Evolutionary conservation across 2,797 vertebrate genomes (phyloP).

Genomic region (Hozukius guyotensis): DNA sequence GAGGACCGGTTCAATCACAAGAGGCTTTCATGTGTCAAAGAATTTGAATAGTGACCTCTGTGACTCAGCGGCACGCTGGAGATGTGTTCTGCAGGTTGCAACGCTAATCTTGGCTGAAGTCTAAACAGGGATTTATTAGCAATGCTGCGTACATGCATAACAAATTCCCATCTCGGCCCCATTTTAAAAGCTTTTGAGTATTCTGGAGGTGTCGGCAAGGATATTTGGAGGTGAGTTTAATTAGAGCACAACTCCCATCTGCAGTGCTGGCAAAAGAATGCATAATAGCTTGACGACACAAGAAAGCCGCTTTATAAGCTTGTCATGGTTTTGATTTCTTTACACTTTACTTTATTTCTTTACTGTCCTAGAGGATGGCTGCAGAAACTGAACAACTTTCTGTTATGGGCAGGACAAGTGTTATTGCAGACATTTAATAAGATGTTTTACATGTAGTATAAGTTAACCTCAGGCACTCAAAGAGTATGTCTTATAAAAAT

Average conservation of each 20-base stretch:
- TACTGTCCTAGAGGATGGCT: slow-evolving; percentile 10
- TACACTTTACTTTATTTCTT: slow-evolving; percentile 43
- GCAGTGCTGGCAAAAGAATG: slow-evolving; percentile 75
- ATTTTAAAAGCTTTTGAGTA: slow-evolving; percentile 76
- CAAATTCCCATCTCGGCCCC: slow-evolving; percentile 70
- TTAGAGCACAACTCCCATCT: slow-evolving; percentile 78
- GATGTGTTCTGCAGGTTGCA: slow-evolving; percentile 72
- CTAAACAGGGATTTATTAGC: slow-evolving; percentile 80
- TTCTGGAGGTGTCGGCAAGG: slow-evolving; percentile 78
- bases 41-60: slow-evolving; percentile 75
- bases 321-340: slow-evolving; percentile 75
- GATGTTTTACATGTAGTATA: slow-evolving; percentile 4
- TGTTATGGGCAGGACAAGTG: slow-evolving; percentile 5
- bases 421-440: slow-evolving; percentile 20
- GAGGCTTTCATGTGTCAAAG: slow-evolving; percentile 76
- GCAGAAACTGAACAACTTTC: slow-evolving; percentile 33
- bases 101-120: slow-evolving; percentile 75
- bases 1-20: slow-evolving; percentile 70
- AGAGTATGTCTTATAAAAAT: neutral
- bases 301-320: slow-evolving; percentile 70
- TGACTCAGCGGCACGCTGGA: slow-evolving; percentile 54
- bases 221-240: slow-evolving; percentile 84
- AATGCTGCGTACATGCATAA: slow-evolving; percentile 67
- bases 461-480: slow-evolving; percentile 10
- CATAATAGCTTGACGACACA: slow-evolving; percentile 75